phyloP scores from a whole-genome alignment of 2,113 vertebrate genomes.

The Gymnorhina tibicen region DNA sequence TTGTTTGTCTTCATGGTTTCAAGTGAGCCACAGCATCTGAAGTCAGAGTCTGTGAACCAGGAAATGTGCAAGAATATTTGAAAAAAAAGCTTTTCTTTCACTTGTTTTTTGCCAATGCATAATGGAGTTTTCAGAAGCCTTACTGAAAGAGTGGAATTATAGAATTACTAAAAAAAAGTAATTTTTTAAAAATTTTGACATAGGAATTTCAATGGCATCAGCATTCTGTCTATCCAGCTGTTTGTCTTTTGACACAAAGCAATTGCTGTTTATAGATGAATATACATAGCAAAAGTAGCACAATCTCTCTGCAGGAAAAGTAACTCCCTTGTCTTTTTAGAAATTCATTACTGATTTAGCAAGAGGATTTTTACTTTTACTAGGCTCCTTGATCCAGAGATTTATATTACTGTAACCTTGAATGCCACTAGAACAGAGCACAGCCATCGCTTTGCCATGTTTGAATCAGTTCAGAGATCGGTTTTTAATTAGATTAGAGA shows the following conservation, averaged over 20 bases:
- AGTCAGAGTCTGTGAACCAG: not conserved
- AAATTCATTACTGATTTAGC: not conserved
- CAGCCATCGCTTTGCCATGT: not conserved
- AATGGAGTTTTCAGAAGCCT: not conserved
- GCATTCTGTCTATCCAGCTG: not conserved
- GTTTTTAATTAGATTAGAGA: not conserved
- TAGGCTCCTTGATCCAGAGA: not conserved
- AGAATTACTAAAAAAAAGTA: not conserved
- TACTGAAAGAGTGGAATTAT: not conserved
- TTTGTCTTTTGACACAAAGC: not conserved
- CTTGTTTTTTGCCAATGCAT: not conserved
- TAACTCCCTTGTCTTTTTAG: not conserved
- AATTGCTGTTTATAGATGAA: not conserved
- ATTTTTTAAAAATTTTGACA: not conserved
- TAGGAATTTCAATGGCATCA: not conserved
- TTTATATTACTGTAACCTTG: not conserved
- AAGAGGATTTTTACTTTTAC: not conserved
- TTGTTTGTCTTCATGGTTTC: not conserved
- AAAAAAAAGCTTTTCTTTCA: not conserved
- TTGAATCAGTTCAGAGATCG: not conserved
- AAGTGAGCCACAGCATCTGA: not conserved
- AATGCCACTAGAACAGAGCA: not conserved
- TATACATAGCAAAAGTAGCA: not conserved
- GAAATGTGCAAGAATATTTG: not conserved
- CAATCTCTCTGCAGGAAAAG: not conserved